These are phyloP conservation scores for Asteroscopus sphinx DNA, from an alignment of 2,888 invertebrate genomes.

Conservation along the genomic window DNA sequence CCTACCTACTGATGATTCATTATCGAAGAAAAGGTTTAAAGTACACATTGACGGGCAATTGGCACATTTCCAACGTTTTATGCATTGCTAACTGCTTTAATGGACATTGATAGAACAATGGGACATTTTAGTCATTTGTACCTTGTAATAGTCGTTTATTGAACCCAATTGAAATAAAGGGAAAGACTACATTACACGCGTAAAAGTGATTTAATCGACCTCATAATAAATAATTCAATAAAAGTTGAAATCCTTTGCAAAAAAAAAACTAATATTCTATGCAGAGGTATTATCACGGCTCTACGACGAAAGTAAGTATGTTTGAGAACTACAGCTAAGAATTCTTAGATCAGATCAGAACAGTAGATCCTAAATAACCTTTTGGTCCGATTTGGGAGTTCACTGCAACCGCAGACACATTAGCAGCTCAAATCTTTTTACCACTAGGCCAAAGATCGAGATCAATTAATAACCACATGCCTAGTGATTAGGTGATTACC, in stretches of 20 bases:
- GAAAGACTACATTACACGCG: not conserved
- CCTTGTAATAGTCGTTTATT: not conserved
- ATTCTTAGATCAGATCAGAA: not conserved
- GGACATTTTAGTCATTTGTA: not conserved
- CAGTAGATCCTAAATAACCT: not conserved
- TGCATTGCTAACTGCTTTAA: not conserved
- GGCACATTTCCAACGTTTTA: not conserved
- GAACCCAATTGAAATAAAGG: not conserved
- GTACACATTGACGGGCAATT: not conserved
- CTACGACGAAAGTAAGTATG: no score
- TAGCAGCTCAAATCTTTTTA: constrained; percentile 28
- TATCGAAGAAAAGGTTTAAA: not conserved
- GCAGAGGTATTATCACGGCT: no score
- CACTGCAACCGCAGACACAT: constrained; percentile 21
- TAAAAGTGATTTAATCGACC: no score
- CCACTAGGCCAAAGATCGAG: constrained; percentile 28
- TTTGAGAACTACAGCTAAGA: not conserved
- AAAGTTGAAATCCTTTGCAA: no score
- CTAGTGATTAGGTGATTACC: constrained; percentile 40
- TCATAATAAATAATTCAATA: no score
- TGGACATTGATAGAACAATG: constrained; percentile 3
- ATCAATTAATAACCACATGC: constrained; percentile 36
- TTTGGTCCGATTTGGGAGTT: constrained; percentile 3
- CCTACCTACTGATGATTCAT: no score
- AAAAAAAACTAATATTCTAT: no score